A percentile compares a stretch with the other conserved stretches of the same genome.
Conservation (phyloP, 2,888 invertebrate genomes). For the Venustoraphidia nigricollis region DNA sequence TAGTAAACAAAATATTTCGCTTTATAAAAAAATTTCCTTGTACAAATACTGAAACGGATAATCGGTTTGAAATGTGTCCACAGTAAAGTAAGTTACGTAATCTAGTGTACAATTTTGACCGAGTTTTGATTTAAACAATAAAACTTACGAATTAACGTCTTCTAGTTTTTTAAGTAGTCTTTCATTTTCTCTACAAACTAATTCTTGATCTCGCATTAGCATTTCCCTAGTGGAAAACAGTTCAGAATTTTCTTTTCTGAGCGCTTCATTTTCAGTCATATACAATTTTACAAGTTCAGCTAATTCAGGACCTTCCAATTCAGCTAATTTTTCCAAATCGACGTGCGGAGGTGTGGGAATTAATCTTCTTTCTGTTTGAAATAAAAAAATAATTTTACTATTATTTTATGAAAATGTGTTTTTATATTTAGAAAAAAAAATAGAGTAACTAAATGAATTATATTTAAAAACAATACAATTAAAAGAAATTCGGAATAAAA, state of each 20-base stretch:
- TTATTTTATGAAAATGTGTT: neutral
- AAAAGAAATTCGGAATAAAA: slow-evolving; percentile 4
- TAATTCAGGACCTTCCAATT: slow-evolving; percentile 62
- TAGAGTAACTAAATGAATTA: neutral
- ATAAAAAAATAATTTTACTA: neutral
- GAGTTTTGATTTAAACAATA: neutral
- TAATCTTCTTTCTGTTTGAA: slow-evolving; percentile 18
- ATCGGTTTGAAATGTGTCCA: too few relatives aligned
- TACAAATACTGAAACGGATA: too few relatives aligned
- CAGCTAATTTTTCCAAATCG: slow-evolving; percentile 55
- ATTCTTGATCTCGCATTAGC: slow-evolving; percentile 74
- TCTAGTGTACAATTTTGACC: too few relatives aligned
- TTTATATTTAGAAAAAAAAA: neutral
- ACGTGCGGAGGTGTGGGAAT: slow-evolving; percentile 41
- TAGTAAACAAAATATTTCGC: too few relatives aligned
- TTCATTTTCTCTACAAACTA: slow-evolving; percentile 83
- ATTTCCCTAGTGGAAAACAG: slow-evolving; percentile 65
- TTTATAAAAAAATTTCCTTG: too few relatives aligned
- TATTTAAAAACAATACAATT: neutral
- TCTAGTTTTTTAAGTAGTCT: slow-evolving; percentile 73
- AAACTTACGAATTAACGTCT: slow-evolving; percentile 69
- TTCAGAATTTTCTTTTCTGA: slow-evolving; percentile 73
- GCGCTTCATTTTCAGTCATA: slow-evolving; percentile 63
- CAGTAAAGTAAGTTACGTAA: too few relatives aligned
- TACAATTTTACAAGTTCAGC: slow-evolving; percentile 74